phyloP scores from a whole-genome alignment of 2,888 invertebrate genomes.

The Hyalella azteca region DNA sequence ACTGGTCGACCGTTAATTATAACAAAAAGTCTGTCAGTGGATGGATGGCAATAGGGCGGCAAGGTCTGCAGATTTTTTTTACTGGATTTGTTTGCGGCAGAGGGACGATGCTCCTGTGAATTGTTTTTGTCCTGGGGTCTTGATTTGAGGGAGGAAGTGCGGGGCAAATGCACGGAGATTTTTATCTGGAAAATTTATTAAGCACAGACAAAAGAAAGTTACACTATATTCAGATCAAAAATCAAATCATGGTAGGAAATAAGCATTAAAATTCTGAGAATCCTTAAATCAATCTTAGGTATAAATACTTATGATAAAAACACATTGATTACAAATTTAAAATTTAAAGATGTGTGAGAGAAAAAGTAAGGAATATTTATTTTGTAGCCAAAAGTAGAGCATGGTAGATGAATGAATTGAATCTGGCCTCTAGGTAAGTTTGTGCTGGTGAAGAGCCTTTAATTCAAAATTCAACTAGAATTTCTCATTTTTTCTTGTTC shows the following conservation, averaged over 20 bases:
- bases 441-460: too few species aligned
- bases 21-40: slow-evolving; percentile 63
- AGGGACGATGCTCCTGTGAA: background rate
- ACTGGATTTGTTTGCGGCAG: background rate
- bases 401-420: too few species aligned
- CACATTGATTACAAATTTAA: too few species aligned
- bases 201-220: background rate
- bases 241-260: background rate
- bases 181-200: background rate
- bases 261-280: too few species aligned
- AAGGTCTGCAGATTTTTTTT: background rate
- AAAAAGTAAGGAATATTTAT: too few species aligned
- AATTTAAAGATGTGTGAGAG: too few species aligned
- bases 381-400: too few species aligned
- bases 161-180: background rate
- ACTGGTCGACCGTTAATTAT: slow-evolving; percentile 69
- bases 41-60: slow-evolving; percentile 44
- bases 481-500: too few species aligned
- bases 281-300: too few species aligned
- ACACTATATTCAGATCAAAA: background rate
- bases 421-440: too few species aligned
- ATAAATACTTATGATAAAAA: too few species aligned
- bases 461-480: too few species aligned
- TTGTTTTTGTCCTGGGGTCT: background rate
- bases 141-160: background rate